A percentile compares a stretch with the other conserved stretches of the same genome.
Conservation (phyloP, 2,113 vertebrate genomes). For the Channa argus region DNA sequence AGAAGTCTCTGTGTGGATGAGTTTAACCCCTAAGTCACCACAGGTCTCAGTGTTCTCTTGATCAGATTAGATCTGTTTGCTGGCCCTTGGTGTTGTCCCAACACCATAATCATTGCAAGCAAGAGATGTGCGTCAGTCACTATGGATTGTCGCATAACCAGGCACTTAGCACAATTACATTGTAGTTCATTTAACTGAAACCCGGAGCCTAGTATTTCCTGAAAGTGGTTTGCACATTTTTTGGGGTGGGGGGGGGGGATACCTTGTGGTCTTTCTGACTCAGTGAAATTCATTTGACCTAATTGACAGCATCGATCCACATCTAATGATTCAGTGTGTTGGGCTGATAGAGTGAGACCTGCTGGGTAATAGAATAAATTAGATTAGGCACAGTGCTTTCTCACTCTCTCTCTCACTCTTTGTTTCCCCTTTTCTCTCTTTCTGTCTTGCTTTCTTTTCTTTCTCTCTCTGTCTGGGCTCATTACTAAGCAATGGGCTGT, state of each 20-base stretch:
- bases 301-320: constrained; percentile 62
- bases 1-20: constrained; percentile 5
- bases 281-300: constrained; percentile 44
- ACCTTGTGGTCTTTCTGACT: constrained; percentile 31
- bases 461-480: constrained; percentile 29
- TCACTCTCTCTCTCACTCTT: neutral
- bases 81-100: constrained; percentile 8
- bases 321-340: constrained; percentile 50
- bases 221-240: constrained; percentile 18
- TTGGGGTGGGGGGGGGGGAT: constrained; percentile 9
- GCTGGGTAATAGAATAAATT: constrained; percentile 59
- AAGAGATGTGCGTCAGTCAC: neutral
- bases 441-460: constrained; percentile 10
- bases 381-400: constrained; percentile 48
- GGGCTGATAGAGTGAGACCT: constrained; percentile 44
- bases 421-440: neutral
- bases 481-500: constrained; percentile 57
- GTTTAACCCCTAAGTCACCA: constrained; percentile 7
- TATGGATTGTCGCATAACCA: constrained; percentile 18
- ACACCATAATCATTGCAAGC: constrained; percentile 18
- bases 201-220: constrained; percentile 24
- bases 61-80: constrained; percentile 29
- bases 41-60: neutral
- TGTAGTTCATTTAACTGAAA: constrained; percentile 41
- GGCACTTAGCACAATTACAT: constrained; percentile 63